These are phyloP conservation scores for Netelia melanura DNA, from an alignment of 2,888 invertebrate genomes.

Conservation along the genomic window DNA sequence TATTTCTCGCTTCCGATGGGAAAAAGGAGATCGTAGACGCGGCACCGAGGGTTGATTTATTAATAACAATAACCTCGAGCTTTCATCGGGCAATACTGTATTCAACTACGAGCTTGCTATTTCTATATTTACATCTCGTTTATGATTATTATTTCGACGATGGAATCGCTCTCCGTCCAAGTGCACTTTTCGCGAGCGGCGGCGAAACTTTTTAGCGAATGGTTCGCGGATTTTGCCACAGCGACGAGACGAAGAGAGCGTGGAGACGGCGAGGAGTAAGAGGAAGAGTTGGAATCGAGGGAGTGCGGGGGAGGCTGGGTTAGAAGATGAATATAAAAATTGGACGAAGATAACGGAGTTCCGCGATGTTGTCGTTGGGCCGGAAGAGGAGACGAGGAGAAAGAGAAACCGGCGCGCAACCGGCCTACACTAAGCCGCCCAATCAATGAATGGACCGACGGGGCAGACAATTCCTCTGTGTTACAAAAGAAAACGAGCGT, in stretches of 20 bases:
- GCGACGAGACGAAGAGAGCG: constrained; percentile 4
- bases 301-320: constrained; percentile 19
- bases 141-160: constrained; percentile 10
- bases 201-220: constrained; percentile 55
- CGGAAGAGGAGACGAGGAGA: constrained; percentile 16
- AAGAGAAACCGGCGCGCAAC: constrained; percentile 27
- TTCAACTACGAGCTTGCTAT: background rate
- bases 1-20: constrained; percentile 17
- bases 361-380: constrained; percentile 37
- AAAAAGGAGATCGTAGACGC: background rate
- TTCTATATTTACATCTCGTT: background rate
- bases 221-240: constrained; percentile 27
- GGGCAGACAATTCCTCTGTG: constrained; percentile 66
- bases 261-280: background rate
- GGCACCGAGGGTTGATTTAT: background rate
- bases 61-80: constrained; percentile 9
- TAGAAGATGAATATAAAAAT: constrained; percentile 60
- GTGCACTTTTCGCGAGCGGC: constrained; percentile 25
- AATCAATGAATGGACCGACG: constrained; percentile 68
- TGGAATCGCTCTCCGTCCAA: constrained; percentile 36
- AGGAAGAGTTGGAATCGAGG: constrained; percentile 7
- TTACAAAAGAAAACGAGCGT: constrained; percentile 65
- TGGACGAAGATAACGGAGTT: constrained; percentile 60
- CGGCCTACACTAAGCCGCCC: constrained; percentile 63
- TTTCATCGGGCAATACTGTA: constrained; percentile 1